A percentile compares a stretch with the other conserved stretches of the same genome.
phyloP scores from a whole-genome alignment of 2,797 vertebrate species.

The Tympanoctomys barrerae region DNA sequence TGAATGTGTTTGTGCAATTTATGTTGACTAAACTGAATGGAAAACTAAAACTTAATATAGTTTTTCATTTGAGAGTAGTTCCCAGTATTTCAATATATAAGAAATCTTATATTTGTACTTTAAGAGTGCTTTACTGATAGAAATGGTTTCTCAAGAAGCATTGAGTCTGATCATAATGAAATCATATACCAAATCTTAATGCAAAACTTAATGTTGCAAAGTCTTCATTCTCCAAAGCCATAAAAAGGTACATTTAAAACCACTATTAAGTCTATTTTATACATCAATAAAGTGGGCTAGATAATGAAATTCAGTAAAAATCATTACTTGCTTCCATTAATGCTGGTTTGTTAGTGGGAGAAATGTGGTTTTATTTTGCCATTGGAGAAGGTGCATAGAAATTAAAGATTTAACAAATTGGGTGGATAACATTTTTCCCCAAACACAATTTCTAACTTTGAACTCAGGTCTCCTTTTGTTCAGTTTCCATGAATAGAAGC shows the following conservation, averaged over 20 bases:
- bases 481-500: accelerated
- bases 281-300: slow-evolving; percentile 25
- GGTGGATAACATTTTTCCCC: neutral
- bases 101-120: neutral
- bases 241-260: slow-evolving; percentile 69
- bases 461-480: neutral
- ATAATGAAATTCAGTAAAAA: slow-evolving; percentile 58
- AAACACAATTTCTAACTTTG: slow-evolving; percentile 11
- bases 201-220: slow-evolving; percentile 75
- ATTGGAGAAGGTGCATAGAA: slow-evolving; percentile 14
- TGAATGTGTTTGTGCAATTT: neutral
- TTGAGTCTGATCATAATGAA: slow-evolving; percentile 66
- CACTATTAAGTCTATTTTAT: slow-evolving; percentile 66
- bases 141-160: slow-evolving; percentile 45
- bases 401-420: slow-evolving; percentile 10
- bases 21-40: neutral
- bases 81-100: neutral
- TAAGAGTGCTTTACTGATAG: slow-evolving; percentile 28
- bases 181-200: slow-evolving; percentile 68
- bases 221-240: slow-evolving; percentile 57
- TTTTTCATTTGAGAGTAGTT: slow-evolving; percentile 33
- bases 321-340: slow-evolving; percentile 24
- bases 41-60: slow-evolving; percentile 39
- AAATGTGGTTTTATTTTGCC: slow-evolving; percentile 53
- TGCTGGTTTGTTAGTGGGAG: neutral